phyloP scores from a whole-genome alignment of 2,113 vertebrate species.

The Syrrhaptes paradoxus region DNA sequence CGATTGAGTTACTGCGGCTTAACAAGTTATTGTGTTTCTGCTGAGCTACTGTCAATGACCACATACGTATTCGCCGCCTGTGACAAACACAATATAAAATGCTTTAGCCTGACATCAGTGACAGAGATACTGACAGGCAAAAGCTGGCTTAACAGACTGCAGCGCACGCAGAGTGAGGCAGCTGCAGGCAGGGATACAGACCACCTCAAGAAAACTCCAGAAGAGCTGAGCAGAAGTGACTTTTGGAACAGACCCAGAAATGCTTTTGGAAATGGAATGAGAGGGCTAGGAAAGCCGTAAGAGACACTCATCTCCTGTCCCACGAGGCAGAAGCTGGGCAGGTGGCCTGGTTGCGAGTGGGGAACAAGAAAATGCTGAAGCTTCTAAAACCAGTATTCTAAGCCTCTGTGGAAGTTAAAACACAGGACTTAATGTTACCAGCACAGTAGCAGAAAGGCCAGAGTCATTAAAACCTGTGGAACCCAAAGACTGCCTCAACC shows the following conservation, averaged over 20 bases:
- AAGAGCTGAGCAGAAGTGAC: conserved; percentile 7
- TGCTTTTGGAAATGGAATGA: neutral
- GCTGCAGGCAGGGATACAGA: neutral
- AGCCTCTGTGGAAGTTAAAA: neutral
- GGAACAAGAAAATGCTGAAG: neutral
- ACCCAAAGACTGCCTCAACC: neutral
- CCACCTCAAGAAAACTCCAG: conserved; percentile 8
- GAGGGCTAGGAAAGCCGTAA: neutral
- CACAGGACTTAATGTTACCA: neutral
- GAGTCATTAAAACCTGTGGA: neutral
- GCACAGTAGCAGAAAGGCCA: neutral
- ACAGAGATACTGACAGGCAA: conserved; percentile 57
- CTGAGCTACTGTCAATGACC: conserved; percentile 66
- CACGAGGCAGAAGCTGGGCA: neutral
- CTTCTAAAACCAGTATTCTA: neutral
- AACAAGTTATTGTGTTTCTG: conserved; percentile 70
- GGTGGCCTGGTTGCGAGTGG: neutral
- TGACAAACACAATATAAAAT: conserved; percentile 53
- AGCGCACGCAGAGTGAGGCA: neutral
- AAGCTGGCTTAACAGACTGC: conserved; percentile 30
- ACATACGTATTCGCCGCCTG: conserved; percentile 39
- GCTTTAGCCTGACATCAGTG: conserved; percentile 32
- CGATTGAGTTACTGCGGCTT: conserved; percentile 59
- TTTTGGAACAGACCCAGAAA: conserved; percentile 26
- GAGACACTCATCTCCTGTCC: neutral